Percentiles rank a stretch among this genome's conserved stretches.
Conservation (phyloP, 2,113 vertebrate species). For the Bujurquina vittata region DNA sequence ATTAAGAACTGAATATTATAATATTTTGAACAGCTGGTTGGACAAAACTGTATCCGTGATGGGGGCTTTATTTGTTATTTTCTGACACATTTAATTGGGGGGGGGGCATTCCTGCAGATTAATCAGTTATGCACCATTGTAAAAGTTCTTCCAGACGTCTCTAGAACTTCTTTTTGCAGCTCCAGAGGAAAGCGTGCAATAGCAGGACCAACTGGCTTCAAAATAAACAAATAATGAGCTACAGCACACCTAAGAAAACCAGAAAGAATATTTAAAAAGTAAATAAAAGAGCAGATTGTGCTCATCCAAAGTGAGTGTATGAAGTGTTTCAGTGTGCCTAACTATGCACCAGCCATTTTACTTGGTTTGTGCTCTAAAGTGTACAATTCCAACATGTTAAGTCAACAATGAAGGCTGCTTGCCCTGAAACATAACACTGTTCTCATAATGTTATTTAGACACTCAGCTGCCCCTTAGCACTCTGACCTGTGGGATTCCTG, state of each 20-base stretch:
- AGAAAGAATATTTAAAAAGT: neutral
- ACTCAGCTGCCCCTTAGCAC: constrained; percentile 40
- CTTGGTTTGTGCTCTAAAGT: neutral
- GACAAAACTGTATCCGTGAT: neutral
- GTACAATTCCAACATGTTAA: neutral
- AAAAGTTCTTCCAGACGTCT: neutral
- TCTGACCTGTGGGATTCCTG: constrained; percentile 61
- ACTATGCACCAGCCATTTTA: neutral
- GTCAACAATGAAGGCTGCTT: constrained; percentile 34
- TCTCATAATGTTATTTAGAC: constrained; percentile 65
- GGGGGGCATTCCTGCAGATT: neutral
- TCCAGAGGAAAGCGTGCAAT: neutral
- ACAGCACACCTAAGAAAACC: neutral
- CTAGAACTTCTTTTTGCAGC: neutral
- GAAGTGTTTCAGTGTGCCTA: neutral
- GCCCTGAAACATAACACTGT: constrained; percentile 59
- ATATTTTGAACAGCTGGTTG: neutral
- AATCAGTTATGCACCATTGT: neutral
- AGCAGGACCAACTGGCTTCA: neutral
- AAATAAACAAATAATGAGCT: neutral
- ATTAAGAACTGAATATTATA: neutral
- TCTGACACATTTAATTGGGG: neutral
- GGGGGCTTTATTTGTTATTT: neutral
- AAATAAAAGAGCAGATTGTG: fast-evolving
- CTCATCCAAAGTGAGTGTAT: neutral